Evolutionary conservation across 2,888 invertebrate genomes (phyloP).

Genomic region (Thysanoteuthis rhombus): DNA sequence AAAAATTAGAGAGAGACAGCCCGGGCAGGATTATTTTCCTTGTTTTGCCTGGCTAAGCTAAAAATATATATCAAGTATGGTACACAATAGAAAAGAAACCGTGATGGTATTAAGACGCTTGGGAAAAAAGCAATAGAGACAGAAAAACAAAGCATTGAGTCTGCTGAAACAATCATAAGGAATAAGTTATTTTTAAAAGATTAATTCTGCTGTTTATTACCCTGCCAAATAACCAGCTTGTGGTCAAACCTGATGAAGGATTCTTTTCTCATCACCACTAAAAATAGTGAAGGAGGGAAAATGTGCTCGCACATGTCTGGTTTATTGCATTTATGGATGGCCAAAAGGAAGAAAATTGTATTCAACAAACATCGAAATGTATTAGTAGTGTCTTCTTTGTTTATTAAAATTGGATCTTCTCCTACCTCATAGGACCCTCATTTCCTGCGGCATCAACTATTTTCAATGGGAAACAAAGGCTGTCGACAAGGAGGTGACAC

Average conservation of each 20-base stretch:
- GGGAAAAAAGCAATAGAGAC: not conserved
- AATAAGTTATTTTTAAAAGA: not conserved
- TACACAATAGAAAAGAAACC: not conserved
- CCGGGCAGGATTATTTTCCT: not conserved
- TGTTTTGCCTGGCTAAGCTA: not conserved
- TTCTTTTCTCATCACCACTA: not conserved
- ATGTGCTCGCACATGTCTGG: not conserved
- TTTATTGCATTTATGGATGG: not conserved
- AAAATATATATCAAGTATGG: too few species aligned
- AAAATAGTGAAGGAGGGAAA: not conserved
- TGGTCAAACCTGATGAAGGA: not conserved
- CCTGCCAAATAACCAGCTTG: constrained; percentile 12
- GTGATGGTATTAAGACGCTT: not conserved
- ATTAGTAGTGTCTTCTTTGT: not conserved
- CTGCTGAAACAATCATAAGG: not conserved
- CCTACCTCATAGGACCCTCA: too few species aligned
- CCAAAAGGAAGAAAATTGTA: not conserved
- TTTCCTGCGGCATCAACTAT: too few species aligned
- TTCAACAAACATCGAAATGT: not conserved
- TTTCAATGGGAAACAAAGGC: too few species aligned
- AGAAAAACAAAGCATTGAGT: not conserved
- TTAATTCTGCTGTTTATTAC: not conserved
- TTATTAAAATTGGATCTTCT: not conserved
- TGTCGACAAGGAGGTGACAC: too few species aligned
- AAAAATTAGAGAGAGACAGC: not conserved